Conservation (phyloP, 1,140 invertebrate species). For the Tetramorium parvispinum region DNA sequence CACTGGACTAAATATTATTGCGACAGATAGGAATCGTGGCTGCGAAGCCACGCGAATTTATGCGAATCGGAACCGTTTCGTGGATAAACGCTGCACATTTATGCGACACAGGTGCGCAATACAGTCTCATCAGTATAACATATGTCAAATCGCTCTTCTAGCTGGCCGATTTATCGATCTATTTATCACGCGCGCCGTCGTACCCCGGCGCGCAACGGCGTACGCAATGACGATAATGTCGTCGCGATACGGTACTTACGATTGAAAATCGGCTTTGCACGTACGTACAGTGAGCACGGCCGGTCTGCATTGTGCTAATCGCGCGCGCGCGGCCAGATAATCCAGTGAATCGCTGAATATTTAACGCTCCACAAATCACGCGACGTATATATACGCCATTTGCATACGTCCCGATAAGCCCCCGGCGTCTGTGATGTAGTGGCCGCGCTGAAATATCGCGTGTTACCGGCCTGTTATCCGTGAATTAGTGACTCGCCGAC, state of each 20-base stretch:
- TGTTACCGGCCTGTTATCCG: constrained; percentile 62
- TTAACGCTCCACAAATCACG: constrained; percentile 64
- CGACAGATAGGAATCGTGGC: too few species aligned
- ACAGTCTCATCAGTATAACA: constrained; percentile 49
- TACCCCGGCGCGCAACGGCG: constrained; percentile 32
- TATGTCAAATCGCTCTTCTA: constrained; percentile 63
- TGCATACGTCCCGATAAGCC: constrained; percentile 61
- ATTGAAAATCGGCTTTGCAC: constrained; percentile 15
- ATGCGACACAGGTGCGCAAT: neutral
- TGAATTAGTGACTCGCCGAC: constrained; percentile 51
- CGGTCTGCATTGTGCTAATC: constrained; percentile 34
- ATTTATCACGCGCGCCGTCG: constrained; percentile 6
- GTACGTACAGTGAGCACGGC: neutral
- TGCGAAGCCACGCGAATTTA: too few species aligned
- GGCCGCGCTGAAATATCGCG: constrained; percentile 61
- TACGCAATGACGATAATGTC: constrained; percentile 36
- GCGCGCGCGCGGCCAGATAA: neutral
- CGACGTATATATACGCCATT: constrained; percentile 55
- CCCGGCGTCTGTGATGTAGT: constrained; percentile 30
- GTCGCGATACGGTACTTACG: constrained; percentile 50
- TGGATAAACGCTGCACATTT: too few species aligned
- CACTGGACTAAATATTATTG: too few species aligned
- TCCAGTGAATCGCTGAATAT: constrained; percentile 42
- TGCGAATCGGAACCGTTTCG: too few species aligned
- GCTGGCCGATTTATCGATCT: constrained; percentile 72